Percentiles rank a stretch among this genome's conserved stretches.
phyloP scores from a whole-genome alignment of 2,797 vertebrate genomes.

The Benthosema pterotum region DNA sequence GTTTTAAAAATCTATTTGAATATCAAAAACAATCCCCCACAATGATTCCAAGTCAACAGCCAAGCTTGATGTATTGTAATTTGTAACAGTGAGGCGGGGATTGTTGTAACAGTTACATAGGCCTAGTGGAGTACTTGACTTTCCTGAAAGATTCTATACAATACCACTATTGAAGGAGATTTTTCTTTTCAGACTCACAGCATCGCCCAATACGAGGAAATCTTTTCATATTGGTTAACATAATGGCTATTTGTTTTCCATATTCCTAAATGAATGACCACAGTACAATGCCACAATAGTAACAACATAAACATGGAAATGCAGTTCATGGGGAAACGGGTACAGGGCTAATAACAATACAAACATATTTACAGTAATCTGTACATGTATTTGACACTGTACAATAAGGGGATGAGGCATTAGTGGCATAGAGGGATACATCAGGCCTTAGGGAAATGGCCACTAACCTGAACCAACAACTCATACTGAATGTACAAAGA shows the following conservation, averaged over 20 bases:
- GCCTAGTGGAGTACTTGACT: neutral
- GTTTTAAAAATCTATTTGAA: neutral
- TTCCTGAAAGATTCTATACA: conserved; percentile 9
- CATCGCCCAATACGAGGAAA: neutral
- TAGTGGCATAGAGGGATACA: conserved; percentile 12
- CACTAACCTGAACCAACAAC: conserved; percentile 4
- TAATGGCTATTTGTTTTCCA: conserved; percentile 23
- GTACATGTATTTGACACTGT: conserved; percentile 63
- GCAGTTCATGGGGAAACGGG: conserved; percentile 50
- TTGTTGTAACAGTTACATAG: conserved; percentile 2
- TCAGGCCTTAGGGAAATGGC: neutral
- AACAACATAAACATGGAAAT: conserved; percentile 52
- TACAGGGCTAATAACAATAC: conserved; percentile 32
- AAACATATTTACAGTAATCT: conserved; percentile 64
- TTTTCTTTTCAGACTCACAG: conserved; percentile 2
- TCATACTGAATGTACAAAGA: neutral
- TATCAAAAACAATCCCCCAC: neutral
- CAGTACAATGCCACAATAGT: conserved; percentile 29
- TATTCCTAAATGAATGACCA: conserved; percentile 16
- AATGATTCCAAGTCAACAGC: neutral
- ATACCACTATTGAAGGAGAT: neutral
- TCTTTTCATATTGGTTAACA: conserved; percentile 26
- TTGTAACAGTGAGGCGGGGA: conserved; percentile 11
- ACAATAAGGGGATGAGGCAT: conserved; percentile 26
- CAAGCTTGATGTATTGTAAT: conserved; percentile 5